These are phyloP conservation scores for Megalurothrips usitatus DNA, from an alignment of 2,888 invertebrate species.

Conservation along the genomic window DNA sequence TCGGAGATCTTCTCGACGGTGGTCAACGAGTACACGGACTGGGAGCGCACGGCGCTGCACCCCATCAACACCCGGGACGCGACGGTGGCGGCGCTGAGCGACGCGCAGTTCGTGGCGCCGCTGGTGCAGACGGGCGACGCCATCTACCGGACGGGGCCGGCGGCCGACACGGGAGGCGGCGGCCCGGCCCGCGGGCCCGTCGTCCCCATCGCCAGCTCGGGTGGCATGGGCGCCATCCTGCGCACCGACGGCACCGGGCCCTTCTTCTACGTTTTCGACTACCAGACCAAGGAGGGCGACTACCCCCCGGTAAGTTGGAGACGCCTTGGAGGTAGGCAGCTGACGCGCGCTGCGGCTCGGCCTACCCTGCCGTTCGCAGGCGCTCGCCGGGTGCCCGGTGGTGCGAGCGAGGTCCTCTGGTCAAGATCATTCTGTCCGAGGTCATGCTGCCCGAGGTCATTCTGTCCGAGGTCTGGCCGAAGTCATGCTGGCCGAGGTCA, in stretches of 20 bases:
- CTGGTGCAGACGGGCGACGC: constrained; percentile 73
- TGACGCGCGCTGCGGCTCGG: background rate
- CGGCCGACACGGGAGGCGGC: constrained; percentile 42
- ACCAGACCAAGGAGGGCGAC: constrained; percentile 80
- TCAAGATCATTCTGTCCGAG: too few species aligned
- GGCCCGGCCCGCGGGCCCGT: constrained; percentile 28
- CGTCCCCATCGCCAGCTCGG: constrained; percentile 1
- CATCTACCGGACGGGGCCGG: constrained; percentile 47
- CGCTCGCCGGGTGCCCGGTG: background rate
- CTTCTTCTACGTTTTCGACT: constrained; percentile 85
- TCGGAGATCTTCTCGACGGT: constrained; percentile 64
- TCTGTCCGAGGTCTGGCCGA: too few species aligned
- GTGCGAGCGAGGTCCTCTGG: too few species aligned
- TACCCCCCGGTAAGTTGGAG: constrained; percentile 66
- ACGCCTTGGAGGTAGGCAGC: background rate
- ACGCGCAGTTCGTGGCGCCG: constrained; percentile 89
- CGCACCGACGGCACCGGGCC: constrained; percentile 33
- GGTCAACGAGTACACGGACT: constrained; percentile 94
- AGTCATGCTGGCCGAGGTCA: too few species aligned
- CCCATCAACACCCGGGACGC: constrained; percentile 82
- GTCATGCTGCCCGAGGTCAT: too few species aligned
- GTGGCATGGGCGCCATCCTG: constrained; percentile 15
- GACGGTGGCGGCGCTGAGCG: constrained; percentile 83
- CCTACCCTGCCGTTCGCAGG: background rate
- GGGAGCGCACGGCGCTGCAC: constrained; percentile 85